phyloP scores from a whole-genome alignment of 1,140 invertebrate genomes.

The Meteorus sp. region DNA sequence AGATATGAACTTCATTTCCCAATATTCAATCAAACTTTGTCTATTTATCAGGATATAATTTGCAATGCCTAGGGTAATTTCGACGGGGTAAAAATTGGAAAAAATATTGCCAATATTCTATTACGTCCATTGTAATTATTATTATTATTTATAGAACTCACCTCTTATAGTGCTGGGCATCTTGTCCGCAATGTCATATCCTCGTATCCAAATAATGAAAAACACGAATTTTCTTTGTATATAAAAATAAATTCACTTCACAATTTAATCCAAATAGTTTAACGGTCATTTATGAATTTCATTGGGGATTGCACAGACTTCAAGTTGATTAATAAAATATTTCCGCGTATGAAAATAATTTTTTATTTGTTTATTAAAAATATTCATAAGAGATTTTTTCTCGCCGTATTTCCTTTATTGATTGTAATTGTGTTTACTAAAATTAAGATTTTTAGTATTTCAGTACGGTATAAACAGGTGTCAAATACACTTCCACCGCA shows the following conservation, averaged over 20 bases:
- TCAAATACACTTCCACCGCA: conserved; percentile 39
- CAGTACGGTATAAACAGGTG: too few relatives aligned
- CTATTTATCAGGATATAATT: not conserved
- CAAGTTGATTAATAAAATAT: too few relatives aligned
- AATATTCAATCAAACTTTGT: too few relatives aligned
- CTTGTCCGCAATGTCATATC: conserved; percentile 54
- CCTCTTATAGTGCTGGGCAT: conserved; percentile 64
- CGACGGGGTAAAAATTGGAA: not conserved
- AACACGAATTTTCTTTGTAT: conserved; percentile 12
- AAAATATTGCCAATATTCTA: too few relatives aligned
- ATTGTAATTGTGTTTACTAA: too few relatives aligned
- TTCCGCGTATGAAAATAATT: not conserved
- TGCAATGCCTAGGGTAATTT: too few relatives aligned
- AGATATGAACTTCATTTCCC: too few relatives aligned
- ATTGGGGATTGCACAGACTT: conserved; percentile 10
- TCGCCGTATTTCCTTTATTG: not conserved
- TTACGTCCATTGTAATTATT: too few relatives aligned
- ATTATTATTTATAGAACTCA: conserved; percentile 37
- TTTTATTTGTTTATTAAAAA: not conserved
- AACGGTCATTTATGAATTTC: conserved; percentile 26
- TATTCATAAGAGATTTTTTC: not conserved
- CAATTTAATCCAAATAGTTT: not conserved
- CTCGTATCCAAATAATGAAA: conserved; percentile 45
- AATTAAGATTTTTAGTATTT: too few relatives aligned
- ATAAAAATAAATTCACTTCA: conserved; percentile 10